phyloP scores from a whole-genome alignment of 2,888 invertebrate species.

The Blastobasis lacticolella region DNA sequence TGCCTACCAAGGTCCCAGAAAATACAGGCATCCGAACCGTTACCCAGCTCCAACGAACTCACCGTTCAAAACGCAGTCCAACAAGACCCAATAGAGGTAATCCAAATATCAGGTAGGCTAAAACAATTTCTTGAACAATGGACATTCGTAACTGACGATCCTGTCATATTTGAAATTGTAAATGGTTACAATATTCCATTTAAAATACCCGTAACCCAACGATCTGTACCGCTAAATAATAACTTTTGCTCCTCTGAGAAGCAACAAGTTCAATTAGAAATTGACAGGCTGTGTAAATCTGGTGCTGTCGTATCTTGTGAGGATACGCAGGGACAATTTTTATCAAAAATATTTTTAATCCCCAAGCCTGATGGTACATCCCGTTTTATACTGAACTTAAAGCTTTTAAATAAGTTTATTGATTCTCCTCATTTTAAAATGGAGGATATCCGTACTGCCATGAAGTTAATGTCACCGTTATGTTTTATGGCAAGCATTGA shows the following conservation, averaged over 20 bases:
- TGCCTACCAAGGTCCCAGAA: background rate
- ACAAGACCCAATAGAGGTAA: constrained; percentile 1
- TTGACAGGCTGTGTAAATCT: background rate
- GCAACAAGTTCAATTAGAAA: background rate
- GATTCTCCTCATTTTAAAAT: constrained; percentile 9
- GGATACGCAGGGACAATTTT: constrained; percentile 3
- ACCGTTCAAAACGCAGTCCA: background rate
- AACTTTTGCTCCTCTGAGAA: background rate
- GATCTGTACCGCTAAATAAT: background rate
- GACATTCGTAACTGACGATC: constrained; percentile 1
- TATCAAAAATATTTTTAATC: constrained; percentile 5
- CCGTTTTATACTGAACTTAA: constrained; percentile 12
- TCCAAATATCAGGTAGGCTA: constrained; percentile 4
- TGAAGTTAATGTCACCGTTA: constrained; percentile 2
- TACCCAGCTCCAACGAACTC: background rate
- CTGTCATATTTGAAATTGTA: background rate
- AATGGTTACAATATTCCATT: constrained; percentile 1
- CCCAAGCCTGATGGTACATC: constrained; percentile 6
- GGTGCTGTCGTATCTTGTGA: background rate
- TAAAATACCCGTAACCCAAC: background rate
- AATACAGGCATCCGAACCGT: background rate
- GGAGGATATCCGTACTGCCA: constrained; percentile 11
- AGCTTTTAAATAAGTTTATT: constrained; percentile 10
- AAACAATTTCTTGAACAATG: constrained; percentile 1
- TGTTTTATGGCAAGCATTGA: constrained; percentile 10